Conservation (phyloP, 2,888 invertebrate genomes). For the Apomyelois bistriatella region DNA sequence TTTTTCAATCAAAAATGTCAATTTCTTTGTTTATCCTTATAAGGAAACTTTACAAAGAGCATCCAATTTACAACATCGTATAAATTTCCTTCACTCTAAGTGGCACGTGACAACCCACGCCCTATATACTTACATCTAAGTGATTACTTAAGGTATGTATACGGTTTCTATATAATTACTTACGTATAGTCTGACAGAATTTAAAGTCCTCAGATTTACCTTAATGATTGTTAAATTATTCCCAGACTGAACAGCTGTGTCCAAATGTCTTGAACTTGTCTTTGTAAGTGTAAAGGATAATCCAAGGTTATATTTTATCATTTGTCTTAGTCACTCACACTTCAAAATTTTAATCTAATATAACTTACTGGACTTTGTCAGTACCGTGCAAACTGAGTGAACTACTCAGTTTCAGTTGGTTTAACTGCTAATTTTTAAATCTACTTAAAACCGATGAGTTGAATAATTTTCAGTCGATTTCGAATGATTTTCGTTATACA, state of each 20-base stretch:
- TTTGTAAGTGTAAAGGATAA: background rate
- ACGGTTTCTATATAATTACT: background rate
- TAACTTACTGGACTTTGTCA: no score
- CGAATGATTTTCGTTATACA: no score
- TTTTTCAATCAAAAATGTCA: no score
- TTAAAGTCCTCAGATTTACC: background rate
- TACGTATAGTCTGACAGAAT: background rate
- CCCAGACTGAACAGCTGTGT: background rate
- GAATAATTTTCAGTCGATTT: no score
- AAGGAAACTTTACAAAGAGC: no score
- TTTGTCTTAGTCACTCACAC: background rate
- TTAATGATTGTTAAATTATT: constrained; percentile 1
- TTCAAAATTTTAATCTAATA: background rate
- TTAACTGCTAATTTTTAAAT: no score
- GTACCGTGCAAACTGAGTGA: no score
- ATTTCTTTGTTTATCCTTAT: no score
- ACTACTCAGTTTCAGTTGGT: no score
- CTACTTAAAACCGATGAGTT: no score
- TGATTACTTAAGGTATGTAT: background rate
- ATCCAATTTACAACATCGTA: no score
- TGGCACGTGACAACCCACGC: background rate
- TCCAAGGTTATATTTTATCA: constrained; percentile 3
- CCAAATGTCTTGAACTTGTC: constrained; percentile 1
- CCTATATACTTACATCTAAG: background rate
- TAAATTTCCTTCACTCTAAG: no score